phyloP scores from a whole-genome alignment of 2,797 vertebrate genomes.

The Glossophaga mutica region DNA sequence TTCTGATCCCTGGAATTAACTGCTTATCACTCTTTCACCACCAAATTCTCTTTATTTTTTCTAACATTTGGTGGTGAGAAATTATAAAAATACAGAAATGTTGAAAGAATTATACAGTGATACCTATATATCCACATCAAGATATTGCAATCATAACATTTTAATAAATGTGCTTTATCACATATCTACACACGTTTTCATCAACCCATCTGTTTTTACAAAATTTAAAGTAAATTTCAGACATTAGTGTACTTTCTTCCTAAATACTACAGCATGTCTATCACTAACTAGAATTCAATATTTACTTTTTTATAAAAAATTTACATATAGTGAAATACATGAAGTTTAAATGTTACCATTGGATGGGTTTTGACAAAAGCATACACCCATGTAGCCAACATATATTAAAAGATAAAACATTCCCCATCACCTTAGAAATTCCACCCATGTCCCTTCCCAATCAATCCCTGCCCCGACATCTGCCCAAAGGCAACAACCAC shows the following conservation, averaged over 20 bases:
- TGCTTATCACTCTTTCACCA: background rate
- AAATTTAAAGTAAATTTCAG: background rate
- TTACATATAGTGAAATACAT: background rate
- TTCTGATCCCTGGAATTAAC: background rate
- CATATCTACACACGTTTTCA: background rate
- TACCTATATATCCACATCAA: background rate
- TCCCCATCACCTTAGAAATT: background rate
- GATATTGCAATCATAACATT: background rate
- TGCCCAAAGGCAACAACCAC: background rate
- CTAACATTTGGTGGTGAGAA: background rate
- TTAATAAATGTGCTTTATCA: background rate
- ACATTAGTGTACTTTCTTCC: background rate
- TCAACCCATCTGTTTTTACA: background rate
- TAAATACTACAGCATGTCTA: too few species aligned
- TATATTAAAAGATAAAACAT: background rate
- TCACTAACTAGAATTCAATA: background rate
- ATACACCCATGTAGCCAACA: background rate
- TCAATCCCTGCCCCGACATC: background rate
- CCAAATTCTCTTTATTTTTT: background rate
- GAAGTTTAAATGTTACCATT: background rate
- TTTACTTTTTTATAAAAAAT: background rate
- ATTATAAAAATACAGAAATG: background rate
- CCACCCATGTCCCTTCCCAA: background rate
- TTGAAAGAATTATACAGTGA: background rate
- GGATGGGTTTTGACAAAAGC: background rate